Conservation (phyloP, 2,797 vertebrate species). For the Peromyscus attwateri region DNA sequence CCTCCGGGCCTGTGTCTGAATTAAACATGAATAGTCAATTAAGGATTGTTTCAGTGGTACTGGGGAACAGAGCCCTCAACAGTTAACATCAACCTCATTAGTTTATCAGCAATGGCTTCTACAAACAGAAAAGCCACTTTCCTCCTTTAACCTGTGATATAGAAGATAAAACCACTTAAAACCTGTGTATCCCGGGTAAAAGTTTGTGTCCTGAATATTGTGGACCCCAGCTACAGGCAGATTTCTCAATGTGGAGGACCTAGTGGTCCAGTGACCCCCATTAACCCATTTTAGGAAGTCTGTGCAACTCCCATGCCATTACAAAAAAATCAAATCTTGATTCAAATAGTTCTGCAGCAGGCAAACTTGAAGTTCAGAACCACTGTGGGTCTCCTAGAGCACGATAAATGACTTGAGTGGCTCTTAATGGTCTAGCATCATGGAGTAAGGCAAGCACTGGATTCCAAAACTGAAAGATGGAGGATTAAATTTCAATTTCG, state of each 20-base stretch:
- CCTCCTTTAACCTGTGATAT: conserved; percentile 38
- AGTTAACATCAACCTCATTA: conserved; percentile 63
- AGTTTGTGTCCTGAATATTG: conserved; percentile 85
- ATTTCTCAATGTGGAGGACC: conserved; percentile 84
- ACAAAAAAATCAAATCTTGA: not conserved
- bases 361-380: not conserved
- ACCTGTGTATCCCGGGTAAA: conserved; percentile 76
- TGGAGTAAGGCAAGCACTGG: no score
- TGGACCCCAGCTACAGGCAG: conserved; percentile 83
- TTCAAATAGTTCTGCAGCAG: not conserved
- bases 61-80: conserved; percentile 44
- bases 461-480: not conserved
- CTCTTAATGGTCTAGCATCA: not conserved
- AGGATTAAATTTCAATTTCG: not conserved
- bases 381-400: not conserved
- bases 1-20: conserved; percentile 70
- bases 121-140: conserved; percentile 42
- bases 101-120: not conserved
- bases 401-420: not conserved
- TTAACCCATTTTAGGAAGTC: conserved; percentile 84
- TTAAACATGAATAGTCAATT: conserved; percentile 77
- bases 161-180: not conserved
- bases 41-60: conserved; percentile 57
- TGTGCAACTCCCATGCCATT: not conserved
- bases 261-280: conserved; percentile 79